A percentile compares a stretch with the other conserved stretches of the same genome.
Evolutionary conservation across 1,140 invertebrate genomes (phyloP).

Genomic region (Anoplophora glabripennis): DNA sequence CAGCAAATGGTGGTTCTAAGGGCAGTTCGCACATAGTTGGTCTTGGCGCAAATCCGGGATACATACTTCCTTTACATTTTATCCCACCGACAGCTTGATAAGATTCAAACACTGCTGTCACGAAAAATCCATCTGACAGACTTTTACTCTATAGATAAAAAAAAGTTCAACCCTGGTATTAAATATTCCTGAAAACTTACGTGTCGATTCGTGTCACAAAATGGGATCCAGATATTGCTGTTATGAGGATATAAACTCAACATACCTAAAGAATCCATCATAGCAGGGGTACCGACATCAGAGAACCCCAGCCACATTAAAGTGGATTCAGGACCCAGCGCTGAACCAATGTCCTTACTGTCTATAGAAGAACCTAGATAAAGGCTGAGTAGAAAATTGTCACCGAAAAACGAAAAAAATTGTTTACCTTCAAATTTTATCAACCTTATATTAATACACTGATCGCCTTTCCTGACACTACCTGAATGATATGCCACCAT

Average conservation of each 20-base stretch:
- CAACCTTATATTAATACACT: conserved; percentile 57
- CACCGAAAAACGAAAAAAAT: background rate
- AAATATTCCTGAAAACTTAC: conserved; percentile 48
- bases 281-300: conserved; percentile 72
- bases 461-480: conserved; percentile 50
- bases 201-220: conserved; percentile 68
- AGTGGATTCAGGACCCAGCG: conserved; percentile 66
- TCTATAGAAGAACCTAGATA: conserved; percentile 45
- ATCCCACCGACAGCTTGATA: conserved; percentile 76
- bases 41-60: conserved; percentile 81
- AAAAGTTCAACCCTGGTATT: conserved; percentile 17
- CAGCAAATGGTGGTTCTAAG: conserved; percentile 75
- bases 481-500: conserved; percentile 75
- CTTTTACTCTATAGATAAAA: conserved; percentile 57
- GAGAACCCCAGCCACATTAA: conserved; percentile 81
- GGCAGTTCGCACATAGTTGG: conserved; percentile 74
- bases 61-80: conserved; percentile 81
- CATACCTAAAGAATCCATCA: conserved; percentile 66
- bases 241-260: conserved; percentile 62
- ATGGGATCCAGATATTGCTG: conserved; percentile 73
- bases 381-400: conserved; percentile 3
- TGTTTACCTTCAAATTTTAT: conserved; percentile 6
- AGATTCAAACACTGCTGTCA: conserved; percentile 74
- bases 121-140: conserved; percentile 77
- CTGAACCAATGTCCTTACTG: conserved; percentile 57